Evolutionary conservation across 2,113 vertebrate genomes (phyloP), one percentile per base, ranked within the genome.

Genomic region (Corydoras sp.): DNA sequence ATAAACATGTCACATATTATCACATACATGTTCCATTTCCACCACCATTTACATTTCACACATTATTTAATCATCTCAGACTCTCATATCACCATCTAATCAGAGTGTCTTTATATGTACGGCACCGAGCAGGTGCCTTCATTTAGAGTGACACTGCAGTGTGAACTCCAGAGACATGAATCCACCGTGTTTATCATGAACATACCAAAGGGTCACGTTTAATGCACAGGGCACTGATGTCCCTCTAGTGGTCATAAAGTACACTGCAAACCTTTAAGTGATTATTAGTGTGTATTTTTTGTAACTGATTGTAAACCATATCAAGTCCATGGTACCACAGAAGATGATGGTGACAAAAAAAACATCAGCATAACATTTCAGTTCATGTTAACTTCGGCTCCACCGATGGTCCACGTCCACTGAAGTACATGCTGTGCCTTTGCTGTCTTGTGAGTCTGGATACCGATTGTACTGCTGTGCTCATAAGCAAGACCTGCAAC

Each of bases 401-500:
- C 35, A 43, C 35, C 35, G 79, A 81, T 82, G 79, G 10, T 53
- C 13, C 10, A 12, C 51, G 11, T 53, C 51, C 67, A n/a, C 67
- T 50, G 67, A 56, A 60, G 82, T 77, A 82, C 81, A 84, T 79
- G 81, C 83, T 86, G 89, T 91, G 89, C 89, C 90, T 90, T 90
- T 89, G 87, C 86, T 88, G 87, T 89, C 77, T 86, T 82, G 85
- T 85, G 80, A 85, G 81, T 81, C 84, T 88, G 88, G 86, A 83
- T 88, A 87, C 85, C 87, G 89, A 89, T 91, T 89, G 88, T 91
- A 88, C 85, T 82, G 84, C 82, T 86, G 85, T 85, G 75, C 74
- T 73, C 77, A 72, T 81, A 68, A 78, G 82, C 71, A 76, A 81
- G 81, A 84, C 83, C 87, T 87, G 87, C 72, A 66, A 81, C 77